Percentiles rank a stretch among this genome's conserved stretches.
These are phyloP conservation scores for Scatophagus argus DNA, from an alignment of 2,113 vertebrate species.

Conservation along the genomic window DNA sequence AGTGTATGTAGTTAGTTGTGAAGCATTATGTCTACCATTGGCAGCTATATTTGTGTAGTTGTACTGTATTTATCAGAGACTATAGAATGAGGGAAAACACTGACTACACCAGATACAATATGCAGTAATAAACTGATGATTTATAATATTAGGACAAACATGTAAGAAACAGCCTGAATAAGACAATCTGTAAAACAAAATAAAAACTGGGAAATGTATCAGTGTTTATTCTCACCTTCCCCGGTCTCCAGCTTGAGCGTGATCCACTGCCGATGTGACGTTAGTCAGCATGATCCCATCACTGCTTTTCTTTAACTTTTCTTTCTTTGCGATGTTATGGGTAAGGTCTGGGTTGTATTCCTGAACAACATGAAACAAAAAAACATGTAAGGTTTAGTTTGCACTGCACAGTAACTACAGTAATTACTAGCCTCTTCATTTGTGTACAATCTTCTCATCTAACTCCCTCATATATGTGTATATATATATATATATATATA, in stretches of 20 bases:
- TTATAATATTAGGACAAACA: neutral
- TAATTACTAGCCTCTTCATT: too few relatives aligned
- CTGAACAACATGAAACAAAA: slow-evolving; percentile 71
- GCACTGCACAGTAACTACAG: neutral
- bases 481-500: too few relatives aligned
- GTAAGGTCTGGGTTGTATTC: slow-evolving; percentile 94
- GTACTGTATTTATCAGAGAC: neutral
- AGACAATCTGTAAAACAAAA: neutral
- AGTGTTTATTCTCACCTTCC: slow-evolving; percentile 84
- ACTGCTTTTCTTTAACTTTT: slow-evolving; percentile 89
- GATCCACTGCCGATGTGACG: slow-evolving; percentile 77
- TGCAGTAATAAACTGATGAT: neutral
- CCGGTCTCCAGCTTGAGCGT: slow-evolving; percentile 83
- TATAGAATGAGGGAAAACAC: neutral
- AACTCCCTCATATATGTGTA: too few relatives aligned
- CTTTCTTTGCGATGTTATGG: slow-evolving; percentile 89
- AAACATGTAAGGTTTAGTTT: neutral
- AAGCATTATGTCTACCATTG: neutral
- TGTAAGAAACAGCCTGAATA: neutral
- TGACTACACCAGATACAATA: neutral
- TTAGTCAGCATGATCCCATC: slow-evolving; percentile 88
- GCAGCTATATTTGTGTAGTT: neutral
- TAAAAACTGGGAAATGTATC: neutral
- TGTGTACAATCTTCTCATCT: neutral
- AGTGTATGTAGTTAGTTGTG: neutral